Percentiles rank a stretch among this genome's conserved stretches.
Evolutionary conservation across 2,797 vertebrate species (phyloP).

Genomic region (Monodelphis domestica): DNA sequence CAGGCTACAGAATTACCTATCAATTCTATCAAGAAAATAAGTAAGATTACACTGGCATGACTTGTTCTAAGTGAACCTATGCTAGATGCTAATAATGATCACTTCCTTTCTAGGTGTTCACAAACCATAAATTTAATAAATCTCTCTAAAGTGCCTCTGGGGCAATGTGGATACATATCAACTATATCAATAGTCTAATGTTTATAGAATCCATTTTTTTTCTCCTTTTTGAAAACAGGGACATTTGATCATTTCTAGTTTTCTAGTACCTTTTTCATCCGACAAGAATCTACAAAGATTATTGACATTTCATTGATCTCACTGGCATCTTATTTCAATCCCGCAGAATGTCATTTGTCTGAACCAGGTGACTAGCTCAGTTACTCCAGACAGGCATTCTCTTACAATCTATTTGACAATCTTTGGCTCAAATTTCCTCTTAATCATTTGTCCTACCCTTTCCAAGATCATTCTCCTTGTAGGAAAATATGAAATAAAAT

Average conservation of each 20-base stretch:
- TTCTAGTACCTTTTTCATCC: background rate
- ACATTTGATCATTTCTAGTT: background rate
- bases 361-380: background rate
- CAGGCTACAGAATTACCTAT: too few relatives aligned
- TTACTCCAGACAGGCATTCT: background rate
- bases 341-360: background rate
- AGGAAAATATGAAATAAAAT: background rate
- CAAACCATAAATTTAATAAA: background rate
- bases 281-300: background rate
- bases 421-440: background rate
- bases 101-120: background rate
- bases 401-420: background rate
- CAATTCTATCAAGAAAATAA: background rate
- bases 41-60: background rate
- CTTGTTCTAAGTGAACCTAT: background rate
- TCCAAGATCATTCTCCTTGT: background rate
- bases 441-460: background rate
- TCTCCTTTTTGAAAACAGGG: background rate
- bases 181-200: background rate
- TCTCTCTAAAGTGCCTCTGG: background rate
- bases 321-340: background rate
- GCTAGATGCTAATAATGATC: background rate
- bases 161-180: background rate
- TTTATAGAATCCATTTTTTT: background rate
- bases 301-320: background rate